Conservation (phyloP, 2,888 invertebrate genomes). For the Sphecodes monilicornis region DNA sequence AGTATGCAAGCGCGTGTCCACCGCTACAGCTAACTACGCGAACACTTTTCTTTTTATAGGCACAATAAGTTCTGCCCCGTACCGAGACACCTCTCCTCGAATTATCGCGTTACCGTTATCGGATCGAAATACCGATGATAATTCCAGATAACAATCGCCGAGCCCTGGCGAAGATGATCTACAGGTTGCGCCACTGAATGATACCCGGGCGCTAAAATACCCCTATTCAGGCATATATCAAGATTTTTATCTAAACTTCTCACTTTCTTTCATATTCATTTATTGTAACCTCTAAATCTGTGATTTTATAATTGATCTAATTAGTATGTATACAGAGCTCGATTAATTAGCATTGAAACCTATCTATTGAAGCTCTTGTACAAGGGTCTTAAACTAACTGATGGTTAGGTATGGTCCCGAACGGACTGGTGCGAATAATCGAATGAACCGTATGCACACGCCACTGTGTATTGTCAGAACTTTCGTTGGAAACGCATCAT, state of each 20-base stretch:
- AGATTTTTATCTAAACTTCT: not conserved
- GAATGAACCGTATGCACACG: not conserved
- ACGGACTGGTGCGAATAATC: conserved; percentile 4
- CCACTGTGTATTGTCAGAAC: not conserved
- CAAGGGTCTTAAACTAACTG: conserved; percentile 7
- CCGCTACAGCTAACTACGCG: conserved; percentile 24
- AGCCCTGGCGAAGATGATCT: not conserved
- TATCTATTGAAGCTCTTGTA: not conserved
- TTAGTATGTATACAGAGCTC: not conserved
- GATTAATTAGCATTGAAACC: not conserved
- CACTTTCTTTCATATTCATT: not conserved
- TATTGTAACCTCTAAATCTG: not conserved
- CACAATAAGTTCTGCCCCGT: conserved; percentile 3
- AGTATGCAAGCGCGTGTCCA: conserved; percentile 56
- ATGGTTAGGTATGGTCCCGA: not conserved
- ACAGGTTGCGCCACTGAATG: not conserved
- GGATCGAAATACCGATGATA: not conserved
- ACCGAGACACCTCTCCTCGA: not conserved
- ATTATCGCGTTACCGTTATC: conserved; percentile 9
- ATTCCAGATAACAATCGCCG: not conserved
- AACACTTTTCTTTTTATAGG: not conserved
- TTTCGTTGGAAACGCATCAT: conserved; percentile 47
- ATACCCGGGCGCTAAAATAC: too few species aligned
- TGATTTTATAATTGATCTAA: not conserved
- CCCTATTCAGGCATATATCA: not conserved